Evolutionary conservation across 2,888 invertebrate species (phyloP), one percentile per base, ranked within the genome.

Genomic region (Lycophotia porphyrea): DNA sequence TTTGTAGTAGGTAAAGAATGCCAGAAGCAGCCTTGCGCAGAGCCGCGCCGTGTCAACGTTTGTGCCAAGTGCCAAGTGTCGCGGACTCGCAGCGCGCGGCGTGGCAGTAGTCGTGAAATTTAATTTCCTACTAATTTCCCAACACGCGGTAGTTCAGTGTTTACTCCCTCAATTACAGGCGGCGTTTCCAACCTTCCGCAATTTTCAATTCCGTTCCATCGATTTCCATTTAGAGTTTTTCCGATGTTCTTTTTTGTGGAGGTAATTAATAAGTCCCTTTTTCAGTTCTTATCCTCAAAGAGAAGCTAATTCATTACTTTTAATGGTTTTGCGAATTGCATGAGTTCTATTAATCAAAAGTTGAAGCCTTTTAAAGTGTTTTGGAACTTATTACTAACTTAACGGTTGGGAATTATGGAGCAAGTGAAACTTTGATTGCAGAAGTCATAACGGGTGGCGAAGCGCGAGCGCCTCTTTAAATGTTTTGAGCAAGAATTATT

Each of bases 41-140:
- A 5, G 52, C 5, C 9, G n/a, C 68, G 71, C 36, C 71, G 71
- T 85, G 84, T 87, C 85, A 81, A 73, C 83, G 63, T 84, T 78
- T 84, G 74, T 82, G 84, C 84, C 84, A 87, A 89, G 74, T 82
- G 84, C 84, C 84, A 87, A 89, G 85, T 84, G 87, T 86, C 84
- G 83, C 39, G 9, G 39, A 39, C n/a, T 18, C 76, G 81, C 70
- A 85, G 84, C 83, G 80, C 78, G 80, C 78, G 79, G 71, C 78
- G 81, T 81, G 70, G 73, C 86, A 77, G 82, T 72, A 84, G 79
- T 89, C 84, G 85, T 87, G 90, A 92, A 92, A 92, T 92, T 92
- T 92, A 91, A 93, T 93, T 93, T 93, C 93, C 92, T 92, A 88
- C 87, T 92, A 90, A 91, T 93, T 92, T 93, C 91, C 92, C 88